Base-by-base conservation (phyloP, 2,113 vertebrate species). In the Cacatua alba region DNA sequence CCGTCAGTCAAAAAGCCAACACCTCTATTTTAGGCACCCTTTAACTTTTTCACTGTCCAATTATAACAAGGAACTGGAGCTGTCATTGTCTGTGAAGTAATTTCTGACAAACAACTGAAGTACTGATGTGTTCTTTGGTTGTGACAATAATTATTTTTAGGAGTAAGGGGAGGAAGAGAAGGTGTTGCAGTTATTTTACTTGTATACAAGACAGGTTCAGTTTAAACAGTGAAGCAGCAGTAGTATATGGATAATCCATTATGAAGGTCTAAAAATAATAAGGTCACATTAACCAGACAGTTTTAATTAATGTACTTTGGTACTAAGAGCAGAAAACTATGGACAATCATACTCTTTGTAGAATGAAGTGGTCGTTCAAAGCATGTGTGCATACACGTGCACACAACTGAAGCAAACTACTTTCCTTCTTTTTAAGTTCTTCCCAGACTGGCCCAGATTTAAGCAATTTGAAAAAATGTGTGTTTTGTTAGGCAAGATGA, bases 141-240 rank as follows among this genome's bases (percentile, higher is more conserved):
- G 85, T 92, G 89, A 71, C 86, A 77, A 97, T 95, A 59, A 62
- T 35, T 96, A 85, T 89, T 97, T 96, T 90, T 87, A 78, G 91
- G 69, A 21, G 18, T 44, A 71, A 83, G 72, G 21, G 64, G 75
- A 86, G 86, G 84, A 97, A 91, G 46, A 82, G 43, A 84, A 77
- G 25, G 37, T 60, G 29, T 75, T 78, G 41, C 25, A 57, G 55
- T 78, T 83, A 81, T 90, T 96, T 83, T 64, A 78, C n/a, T 43
- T 60, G 43, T 43, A 72, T 63, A 59, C 4, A 7, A 72, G 53
- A 74, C 46, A 83, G 49, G 37, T 29, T 78, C 20, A 23, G 3
- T 92, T 96, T 86, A 67, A 93, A 52, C 7, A 70, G 51, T 46
- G 35, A 88, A 90, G 29, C 17, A 69, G 33, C 18, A 75, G n/a